Evolutionary conservation across 2,797 vertebrate species (phyloP).

Genomic region (Coracias cyanogaster): DNA sequence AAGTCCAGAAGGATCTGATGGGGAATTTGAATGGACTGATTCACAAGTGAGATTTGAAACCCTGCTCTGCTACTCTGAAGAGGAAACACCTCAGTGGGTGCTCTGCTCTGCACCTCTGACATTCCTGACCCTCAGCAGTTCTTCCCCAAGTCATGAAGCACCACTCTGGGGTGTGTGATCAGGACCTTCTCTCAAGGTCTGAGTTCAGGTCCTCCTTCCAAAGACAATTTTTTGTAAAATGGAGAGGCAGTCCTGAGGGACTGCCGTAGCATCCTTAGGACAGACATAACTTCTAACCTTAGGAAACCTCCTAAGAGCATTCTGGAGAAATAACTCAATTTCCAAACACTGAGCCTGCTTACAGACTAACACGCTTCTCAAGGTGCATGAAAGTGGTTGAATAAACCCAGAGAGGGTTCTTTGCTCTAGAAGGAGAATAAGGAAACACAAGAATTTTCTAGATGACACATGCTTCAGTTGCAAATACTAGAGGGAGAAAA

Average conservation of each 20-base stretch:
- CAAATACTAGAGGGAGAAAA: not conserved
- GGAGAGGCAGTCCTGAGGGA: not conserved
- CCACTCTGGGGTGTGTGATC: no score
- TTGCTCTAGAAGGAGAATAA: not conserved
- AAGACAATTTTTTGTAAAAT: not conserved
- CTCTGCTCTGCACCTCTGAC: not conserved
- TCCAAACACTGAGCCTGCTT: not conserved
- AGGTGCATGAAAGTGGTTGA: not conserved
- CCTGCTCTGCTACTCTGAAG: not conserved
- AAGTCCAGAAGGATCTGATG: not conserved
- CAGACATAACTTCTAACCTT: not conserved
- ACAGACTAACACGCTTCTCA: not conserved
- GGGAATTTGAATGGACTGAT: not conserved
- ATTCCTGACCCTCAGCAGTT: not conserved
- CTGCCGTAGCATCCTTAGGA: not conserved
- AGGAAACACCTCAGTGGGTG: accelerated
- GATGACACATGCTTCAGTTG: not conserved
- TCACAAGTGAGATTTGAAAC: not conserved
- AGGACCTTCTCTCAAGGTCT: not conserved
- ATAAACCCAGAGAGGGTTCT: not conserved
- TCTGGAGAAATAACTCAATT: not conserved
- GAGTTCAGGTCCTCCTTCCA: not conserved
- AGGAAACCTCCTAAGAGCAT: not conserved
- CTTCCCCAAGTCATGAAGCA: not conserved
- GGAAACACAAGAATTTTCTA: not conserved